Base-by-base conservation (phyloP, 2,888 invertebrate genomes). In the Melolontha melolontha region DNA sequence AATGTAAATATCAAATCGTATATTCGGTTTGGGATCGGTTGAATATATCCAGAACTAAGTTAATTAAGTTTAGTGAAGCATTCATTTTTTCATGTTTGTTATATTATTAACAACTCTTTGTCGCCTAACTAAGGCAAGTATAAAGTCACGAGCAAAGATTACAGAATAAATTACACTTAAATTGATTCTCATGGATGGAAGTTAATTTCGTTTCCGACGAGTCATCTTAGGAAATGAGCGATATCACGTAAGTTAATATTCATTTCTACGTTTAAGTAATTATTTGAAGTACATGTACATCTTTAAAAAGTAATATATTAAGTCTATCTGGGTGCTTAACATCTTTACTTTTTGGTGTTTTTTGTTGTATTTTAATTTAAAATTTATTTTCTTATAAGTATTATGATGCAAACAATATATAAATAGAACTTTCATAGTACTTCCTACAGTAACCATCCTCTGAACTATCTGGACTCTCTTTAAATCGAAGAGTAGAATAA, bases 101-200 rank as follows among this genome's bases (percentile, higher is more conserved):
- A 39, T 66, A 68, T 67, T 64, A 68, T 72, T 71, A 71, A 70
- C 70, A 71, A 44, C 40, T 4, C 59, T 29, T 59, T 59, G 44
- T 47, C 59, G 69, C 69, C 14, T 50, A 44, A 65, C 40, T 54
- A 62, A 57, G 62, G 44, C 69, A 62, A 62, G 67, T 66, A 67
- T 66, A 70, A 62, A 71, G 76, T 75, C 75, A 76, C 75, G 77
- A 75, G 70, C 71, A 66, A 70, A 73, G 73, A 76, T 75, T 74
- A 75, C 72, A 74, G 76, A 76, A 76, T 76, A 75, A 77, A 77
- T 75, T 75, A 74, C 73, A 66, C 71, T 68, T 71, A 75, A 76
- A 77, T 79, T 77, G 78, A 77, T 77, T 77, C 78, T 75, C 77
- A 77, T 77, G 75, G 71, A 67, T 57, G 66, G 59, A 71, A 74